A percentile compares a stretch with the other conserved stretches of the same genome.
Evolutionary conservation across 2,113 vertebrate genomes (phyloP).

Genomic region (Genyomyrus donnyi): DNA sequence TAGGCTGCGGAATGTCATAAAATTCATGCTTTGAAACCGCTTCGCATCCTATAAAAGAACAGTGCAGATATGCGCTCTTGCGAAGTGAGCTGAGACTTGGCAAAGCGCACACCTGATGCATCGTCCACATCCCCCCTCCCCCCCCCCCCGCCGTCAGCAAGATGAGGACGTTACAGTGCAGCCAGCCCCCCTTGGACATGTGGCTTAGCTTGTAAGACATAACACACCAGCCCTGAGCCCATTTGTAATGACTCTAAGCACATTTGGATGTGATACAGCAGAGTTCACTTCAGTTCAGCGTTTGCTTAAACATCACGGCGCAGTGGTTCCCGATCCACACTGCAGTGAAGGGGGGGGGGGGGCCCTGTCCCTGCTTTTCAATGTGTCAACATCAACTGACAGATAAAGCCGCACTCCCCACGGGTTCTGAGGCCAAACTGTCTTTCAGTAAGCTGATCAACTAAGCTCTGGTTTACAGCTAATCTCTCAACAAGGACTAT

Average conservation of each 20-base stretch:
- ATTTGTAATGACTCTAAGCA: conserved; percentile 4
- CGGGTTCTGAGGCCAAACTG: neutral
- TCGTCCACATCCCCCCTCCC: neutral
- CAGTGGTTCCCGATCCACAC: neutral
- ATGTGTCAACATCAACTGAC: neutral
- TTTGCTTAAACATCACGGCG: neutral
- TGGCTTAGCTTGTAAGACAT: neutral
- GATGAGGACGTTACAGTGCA: neutral
- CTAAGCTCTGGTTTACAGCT: neutral
- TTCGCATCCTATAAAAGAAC: conserved; percentile 6
- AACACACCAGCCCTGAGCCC: conserved; percentile 4
- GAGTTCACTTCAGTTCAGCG: conserved; percentile 10
- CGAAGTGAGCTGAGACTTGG: conserved; percentile 9
- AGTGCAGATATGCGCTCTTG: neutral
- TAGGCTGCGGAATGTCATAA: neutral
- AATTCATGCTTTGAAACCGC: neutral
- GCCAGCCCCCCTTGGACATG: conserved; percentile 3
- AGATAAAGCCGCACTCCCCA: neutral
- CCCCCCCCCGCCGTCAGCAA: neutral
- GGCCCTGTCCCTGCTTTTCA: neutral
- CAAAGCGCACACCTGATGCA: neutral
- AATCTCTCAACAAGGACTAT: neutral
- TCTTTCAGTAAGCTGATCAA: neutral
- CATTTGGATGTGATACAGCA: conserved; percentile 9
- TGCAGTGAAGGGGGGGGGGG: neutral